Conservation (phyloP, 2,797 vertebrate species). For the Enteromius afrohamiltoni region DNA sequence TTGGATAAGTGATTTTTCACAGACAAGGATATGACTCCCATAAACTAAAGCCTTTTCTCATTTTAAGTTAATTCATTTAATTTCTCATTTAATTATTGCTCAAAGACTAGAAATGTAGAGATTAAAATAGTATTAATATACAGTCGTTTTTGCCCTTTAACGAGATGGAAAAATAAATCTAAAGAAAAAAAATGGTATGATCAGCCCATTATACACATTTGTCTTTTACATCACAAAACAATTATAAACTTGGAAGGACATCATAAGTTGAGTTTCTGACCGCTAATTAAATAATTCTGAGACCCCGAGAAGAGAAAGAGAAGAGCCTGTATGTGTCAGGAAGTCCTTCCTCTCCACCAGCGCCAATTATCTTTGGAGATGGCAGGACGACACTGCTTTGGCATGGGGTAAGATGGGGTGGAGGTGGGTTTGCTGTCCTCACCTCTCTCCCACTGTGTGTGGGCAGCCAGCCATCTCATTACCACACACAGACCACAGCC, state of each 20-base stretch:
- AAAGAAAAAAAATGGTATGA: background rate
- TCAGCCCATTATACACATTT: slow-evolving; percentile 25
- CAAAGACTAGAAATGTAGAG: background rate
- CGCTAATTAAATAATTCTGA: slow-evolving; percentile 56
- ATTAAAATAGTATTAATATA: background rate
- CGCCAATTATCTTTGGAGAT: slow-evolving; percentile 77
- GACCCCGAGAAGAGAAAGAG: slow-evolving; percentile 22
- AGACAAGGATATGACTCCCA: background rate
- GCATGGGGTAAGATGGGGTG: slow-evolving; percentile 64
- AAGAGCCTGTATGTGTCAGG: slow-evolving; percentile 40
- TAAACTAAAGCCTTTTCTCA: background rate
- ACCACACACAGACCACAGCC: slow-evolving; percentile 58
- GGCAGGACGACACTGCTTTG: slow-evolving; percentile 67
- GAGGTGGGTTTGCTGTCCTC: slow-evolving; percentile 60
- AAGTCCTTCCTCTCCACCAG: slow-evolving; percentile 63
- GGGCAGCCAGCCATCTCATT: slow-evolving; percentile 71
- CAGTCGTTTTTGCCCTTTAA: background rate
- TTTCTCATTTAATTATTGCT: background rate
- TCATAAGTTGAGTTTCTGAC: slow-evolving; percentile 45
- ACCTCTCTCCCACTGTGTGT: slow-evolving; percentile 63
- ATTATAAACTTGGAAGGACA: slow-evolving; percentile 41
- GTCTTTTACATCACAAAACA: slow-evolving; percentile 44
- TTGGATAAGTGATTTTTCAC: background rate
- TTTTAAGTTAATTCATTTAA: background rate
- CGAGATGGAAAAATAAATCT: background rate